phyloP scores from a whole-genome alignment of 2,888 invertebrate genomes.

The Poecilus cupreus region DNA sequence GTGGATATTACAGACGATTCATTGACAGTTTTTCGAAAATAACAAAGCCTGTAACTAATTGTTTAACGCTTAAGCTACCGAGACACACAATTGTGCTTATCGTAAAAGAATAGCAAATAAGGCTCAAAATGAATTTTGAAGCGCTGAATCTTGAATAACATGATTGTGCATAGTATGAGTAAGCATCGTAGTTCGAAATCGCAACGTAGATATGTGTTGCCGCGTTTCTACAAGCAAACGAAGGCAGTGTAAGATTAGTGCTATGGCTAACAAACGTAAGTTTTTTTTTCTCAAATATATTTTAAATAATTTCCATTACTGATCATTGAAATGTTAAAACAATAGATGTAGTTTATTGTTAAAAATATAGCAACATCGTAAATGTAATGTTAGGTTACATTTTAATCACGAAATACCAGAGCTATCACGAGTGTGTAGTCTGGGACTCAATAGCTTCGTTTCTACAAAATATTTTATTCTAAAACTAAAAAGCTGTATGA shows the following conservation, averaged over 20 bases:
- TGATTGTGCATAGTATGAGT: background rate
- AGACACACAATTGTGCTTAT: background rate
- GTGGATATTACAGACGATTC: too few species aligned
- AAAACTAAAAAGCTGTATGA: background rate
- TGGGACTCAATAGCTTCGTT: background rate
- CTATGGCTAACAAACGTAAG: background rate
- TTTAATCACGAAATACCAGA: background rate
- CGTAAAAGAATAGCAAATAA: background rate
- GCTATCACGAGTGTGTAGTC: background rate
- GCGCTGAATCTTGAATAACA: background rate
- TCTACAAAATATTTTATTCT: background rate
- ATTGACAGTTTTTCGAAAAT: too few species aligned
- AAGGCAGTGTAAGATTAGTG: background rate
- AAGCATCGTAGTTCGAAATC: background rate
- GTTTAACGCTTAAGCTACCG: background rate
- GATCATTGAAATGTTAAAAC: background rate
- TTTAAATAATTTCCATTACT: background rate
- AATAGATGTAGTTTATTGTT: background rate
- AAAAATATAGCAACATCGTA: background rate
- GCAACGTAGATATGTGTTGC: background rate
- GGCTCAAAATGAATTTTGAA: constrained; percentile 76
- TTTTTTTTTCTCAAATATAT: background rate
- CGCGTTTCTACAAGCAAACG: background rate
- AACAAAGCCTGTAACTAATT: too few species aligned
- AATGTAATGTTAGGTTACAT: background rate